Conservation (phyloP, 2,888 invertebrate species). For the Vannuccia rotundouncinata region DNA sequence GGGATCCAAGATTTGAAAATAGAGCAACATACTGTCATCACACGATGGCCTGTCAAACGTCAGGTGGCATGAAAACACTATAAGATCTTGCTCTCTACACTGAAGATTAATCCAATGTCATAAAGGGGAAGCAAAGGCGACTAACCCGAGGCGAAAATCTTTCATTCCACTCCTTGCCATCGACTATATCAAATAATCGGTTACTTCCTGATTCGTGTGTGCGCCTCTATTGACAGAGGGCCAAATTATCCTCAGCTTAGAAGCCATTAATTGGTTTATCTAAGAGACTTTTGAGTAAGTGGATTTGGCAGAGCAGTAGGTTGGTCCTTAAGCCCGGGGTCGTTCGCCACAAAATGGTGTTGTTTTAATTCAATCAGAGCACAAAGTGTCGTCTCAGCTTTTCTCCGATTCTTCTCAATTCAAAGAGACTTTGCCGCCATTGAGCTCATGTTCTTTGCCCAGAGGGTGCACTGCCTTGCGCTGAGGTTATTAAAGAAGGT, state of each 20-base stretch:
- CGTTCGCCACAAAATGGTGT: background rate
- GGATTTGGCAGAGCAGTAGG: background rate
- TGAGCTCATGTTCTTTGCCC: no score
- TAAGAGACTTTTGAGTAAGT: background rate
- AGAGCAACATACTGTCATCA: background rate
- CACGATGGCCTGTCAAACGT: background rate
- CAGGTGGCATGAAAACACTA: background rate
- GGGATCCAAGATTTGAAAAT: background rate
- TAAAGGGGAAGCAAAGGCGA: background rate
- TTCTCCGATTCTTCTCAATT: background rate
- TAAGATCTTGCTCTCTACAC: background rate
- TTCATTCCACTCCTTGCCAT: background rate
- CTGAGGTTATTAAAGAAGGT: no score
- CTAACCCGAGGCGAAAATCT: background rate
- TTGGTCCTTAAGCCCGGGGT: background rate
- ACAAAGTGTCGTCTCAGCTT: background rate
- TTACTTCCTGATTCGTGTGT: no score
- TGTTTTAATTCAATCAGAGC: background rate
- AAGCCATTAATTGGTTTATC: background rate
- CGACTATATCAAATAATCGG: no score
- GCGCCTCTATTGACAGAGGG: no score
- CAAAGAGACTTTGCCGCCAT: no score
- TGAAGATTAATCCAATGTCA: background rate
- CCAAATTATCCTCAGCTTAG: no score
- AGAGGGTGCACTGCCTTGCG: no score